Evolutionary conservation across 2,113 vertebrate species (phyloP).

Genomic region (Oreocharis arfaki): DNA sequence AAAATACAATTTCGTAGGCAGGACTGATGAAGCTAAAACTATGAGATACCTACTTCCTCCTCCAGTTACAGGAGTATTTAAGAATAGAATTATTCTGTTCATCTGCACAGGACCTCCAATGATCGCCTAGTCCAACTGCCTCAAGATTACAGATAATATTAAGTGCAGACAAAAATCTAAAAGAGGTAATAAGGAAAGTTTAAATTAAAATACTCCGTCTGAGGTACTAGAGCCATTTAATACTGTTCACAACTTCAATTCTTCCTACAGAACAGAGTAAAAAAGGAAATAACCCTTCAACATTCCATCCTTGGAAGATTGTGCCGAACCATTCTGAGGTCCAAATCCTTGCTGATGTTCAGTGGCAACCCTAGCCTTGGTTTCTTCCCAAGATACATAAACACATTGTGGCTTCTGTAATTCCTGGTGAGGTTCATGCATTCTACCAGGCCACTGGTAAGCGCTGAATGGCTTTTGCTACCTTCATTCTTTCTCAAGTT

Average conservation of each 20-base stretch:
- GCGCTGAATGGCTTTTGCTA: background rate
- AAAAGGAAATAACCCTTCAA: background rate
- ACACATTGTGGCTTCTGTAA: background rate
- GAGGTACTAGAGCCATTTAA: background rate
- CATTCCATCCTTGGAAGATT: background rate
- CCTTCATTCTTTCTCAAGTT: background rate
- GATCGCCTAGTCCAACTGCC: background rate
- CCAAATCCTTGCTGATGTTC: background rate
- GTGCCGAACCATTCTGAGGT: fast-evolving
- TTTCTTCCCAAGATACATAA: background rate
- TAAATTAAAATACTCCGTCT: background rate
- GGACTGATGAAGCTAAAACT: background rate
- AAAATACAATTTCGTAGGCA: background rate
- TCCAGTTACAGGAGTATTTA: background rate
- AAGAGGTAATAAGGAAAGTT: background rate
- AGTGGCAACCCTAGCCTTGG: background rate
- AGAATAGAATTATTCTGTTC: background rate
- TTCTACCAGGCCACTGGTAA: background rate
- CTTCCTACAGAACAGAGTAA: fast-evolving
- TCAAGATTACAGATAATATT: background rate
- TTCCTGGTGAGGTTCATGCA: background rate
- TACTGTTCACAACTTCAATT: background rate
- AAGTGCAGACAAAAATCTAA: background rate
- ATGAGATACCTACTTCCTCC: background rate
- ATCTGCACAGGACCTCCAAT: background rate